Conservation (phyloP, 2,113 vertebrate genomes). For the Chiloscyllium plagiosum region DNA sequence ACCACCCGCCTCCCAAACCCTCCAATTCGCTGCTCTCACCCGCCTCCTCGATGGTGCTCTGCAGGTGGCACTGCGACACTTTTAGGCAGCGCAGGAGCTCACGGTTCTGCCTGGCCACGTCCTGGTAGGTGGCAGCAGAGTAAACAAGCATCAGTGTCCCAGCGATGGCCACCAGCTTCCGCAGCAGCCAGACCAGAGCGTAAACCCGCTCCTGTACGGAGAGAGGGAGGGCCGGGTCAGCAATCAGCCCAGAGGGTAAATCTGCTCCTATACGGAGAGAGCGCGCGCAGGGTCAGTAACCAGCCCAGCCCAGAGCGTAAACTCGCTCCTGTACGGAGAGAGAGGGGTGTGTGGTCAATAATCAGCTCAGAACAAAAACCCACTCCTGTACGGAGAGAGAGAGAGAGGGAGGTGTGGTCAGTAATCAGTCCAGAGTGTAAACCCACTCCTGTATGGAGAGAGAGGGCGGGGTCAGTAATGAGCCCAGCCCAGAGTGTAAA, state of each 20-base stretch:
- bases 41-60: slow-evolving; percentile 46
- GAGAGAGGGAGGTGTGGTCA: too few relatives aligned
- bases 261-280: slow-evolving; percentile 43
- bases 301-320: too few relatives aligned
- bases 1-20: too few relatives aligned
- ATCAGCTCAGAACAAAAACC: too few relatives aligned
- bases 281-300: not conserved
- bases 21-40: slow-evolving; percentile 47
- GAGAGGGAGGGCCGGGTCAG: not conserved
- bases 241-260: slow-evolving; percentile 45
- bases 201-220: slow-evolving; percentile 45
- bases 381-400: too few relatives aligned
- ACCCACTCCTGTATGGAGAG: too few relatives aligned
- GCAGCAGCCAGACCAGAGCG: slow-evolving; percentile 45
- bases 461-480: too few relatives aligned
- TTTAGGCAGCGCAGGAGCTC: slow-evolving; percentile 50
- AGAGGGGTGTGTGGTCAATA: too few relatives aligned
- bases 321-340: too few relatives aligned
- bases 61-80: slow-evolving; percentile 48
- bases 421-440: too few relatives aligned
- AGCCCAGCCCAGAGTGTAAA: too few relatives aligned
- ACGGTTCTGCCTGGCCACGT: slow-evolving; percentile 48
- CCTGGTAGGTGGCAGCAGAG: slow-evolving; percentile 43
- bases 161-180: slow-evolving; percentile 43
- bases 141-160: slow-evolving; percentile 47